Evolutionary conservation across 2,113 vertebrate genomes (phyloP).

Genomic region (Morone saxatilis): DNA sequence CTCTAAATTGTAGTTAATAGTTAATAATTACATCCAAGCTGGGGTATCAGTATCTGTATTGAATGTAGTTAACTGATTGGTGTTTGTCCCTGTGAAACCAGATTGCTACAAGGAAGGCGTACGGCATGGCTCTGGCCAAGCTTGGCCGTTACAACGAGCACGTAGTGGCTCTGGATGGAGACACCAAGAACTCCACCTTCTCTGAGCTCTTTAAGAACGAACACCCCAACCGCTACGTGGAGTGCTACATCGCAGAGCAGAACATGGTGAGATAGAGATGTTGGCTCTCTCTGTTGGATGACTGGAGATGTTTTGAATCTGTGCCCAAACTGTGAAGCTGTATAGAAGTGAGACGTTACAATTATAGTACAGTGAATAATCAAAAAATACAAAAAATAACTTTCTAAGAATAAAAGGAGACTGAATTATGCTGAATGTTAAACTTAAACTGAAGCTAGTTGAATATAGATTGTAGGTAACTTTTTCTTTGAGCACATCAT

Average conservation of each 20-base stretch:
- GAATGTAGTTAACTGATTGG: background rate
- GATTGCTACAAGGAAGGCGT: slow-evolving; percentile 95
- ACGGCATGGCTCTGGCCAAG: slow-evolving; percentile 91
- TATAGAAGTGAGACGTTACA: background rate
- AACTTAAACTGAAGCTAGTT: background rate
- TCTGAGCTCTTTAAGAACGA: slow-evolving; percentile 95
- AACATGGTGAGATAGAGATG: slow-evolving; percentile 89
- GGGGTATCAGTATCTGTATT: background rate
- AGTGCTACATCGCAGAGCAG: slow-evolving; percentile 96
- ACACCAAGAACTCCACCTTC: slow-evolving; percentile 97
- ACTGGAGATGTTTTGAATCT: background rate
- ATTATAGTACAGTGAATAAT: background rate
- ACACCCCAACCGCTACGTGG: slow-evolving; percentile 92
- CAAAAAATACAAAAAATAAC: background rate
- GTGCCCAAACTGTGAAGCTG: background rate
- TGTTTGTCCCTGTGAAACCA: slow-evolving; percentile 59
- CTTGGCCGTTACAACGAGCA: slow-evolving; percentile 91
- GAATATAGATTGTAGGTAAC: too few relatives aligned
- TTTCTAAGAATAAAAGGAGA: background rate
- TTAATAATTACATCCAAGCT: background rate
- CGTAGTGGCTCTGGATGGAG: slow-evolving; percentile 92
- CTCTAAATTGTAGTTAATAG: too few relatives aligned
- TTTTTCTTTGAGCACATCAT: too few relatives aligned
- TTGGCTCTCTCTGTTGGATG: background rate
- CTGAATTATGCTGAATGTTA: too few relatives aligned